These are phyloP conservation scores for Drosophila pseudotakahashii DNA, from an alignment of 2,888 invertebrate genomes.

Conservation along the genomic window DNA sequence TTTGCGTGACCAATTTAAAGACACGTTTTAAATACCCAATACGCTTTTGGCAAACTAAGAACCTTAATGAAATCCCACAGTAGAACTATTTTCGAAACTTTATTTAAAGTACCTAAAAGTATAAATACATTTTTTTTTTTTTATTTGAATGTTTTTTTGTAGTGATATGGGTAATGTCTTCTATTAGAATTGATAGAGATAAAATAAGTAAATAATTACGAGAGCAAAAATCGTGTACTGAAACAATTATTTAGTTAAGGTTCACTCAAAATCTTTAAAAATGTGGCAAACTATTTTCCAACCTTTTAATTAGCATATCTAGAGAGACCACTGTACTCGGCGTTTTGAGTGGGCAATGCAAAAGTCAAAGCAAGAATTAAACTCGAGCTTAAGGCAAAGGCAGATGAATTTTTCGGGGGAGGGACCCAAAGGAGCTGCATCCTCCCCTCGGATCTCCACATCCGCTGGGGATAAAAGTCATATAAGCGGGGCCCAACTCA, in stretches of 20 bases:
- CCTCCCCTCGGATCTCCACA: slow-evolving; percentile 4
- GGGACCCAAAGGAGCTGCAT: slow-evolving; percentile 35
- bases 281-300: no score
- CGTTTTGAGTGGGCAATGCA: slow-evolving; percentile 36
- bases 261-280: no score
- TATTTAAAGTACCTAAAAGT: no score
- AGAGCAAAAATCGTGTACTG: no score
- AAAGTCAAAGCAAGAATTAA: slow-evolving; percentile 75
- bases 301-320: neutral
- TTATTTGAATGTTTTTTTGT: no score
- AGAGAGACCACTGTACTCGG: slow-evolving; percentile 17
- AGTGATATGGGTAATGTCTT: no score
- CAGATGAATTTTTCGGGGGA: slow-evolving; percentile 39
- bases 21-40: neutral
- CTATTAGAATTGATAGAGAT: neutral
- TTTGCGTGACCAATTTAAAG: neutral
- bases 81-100: no score
- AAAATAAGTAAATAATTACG: no score
- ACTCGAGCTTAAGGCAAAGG: slow-evolving; percentile 71
- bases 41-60: neutral
- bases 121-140: no score
- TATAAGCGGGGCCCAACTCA: slow-evolving; percentile 33
- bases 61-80: neutral
- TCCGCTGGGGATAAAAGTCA: slow-evolving; percentile 31
- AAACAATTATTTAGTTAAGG: no score